Base-by-base conservation (phyloP, 2,113 vertebrate genomes). In the Nestor notabilis region DNA sequence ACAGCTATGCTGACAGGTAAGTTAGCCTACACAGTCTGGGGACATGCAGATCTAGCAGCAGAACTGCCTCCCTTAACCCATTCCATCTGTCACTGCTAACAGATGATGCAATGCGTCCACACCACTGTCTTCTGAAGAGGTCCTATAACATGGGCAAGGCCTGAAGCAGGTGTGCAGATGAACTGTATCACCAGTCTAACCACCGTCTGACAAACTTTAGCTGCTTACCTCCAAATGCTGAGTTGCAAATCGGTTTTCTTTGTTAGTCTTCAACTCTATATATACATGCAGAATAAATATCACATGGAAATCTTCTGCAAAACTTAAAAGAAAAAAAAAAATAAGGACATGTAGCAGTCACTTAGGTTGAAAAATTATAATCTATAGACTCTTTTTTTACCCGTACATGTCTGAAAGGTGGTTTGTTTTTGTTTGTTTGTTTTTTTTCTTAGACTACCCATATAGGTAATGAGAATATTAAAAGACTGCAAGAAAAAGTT, bases 101-200 rank as follows among this genome's bases (percentile, higher is more conserved):
- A 46, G 0, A 1, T 37, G 52, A 21, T 5, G 13, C 64, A 37
- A 17, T 1, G 10, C 4, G 2, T 35, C 41, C 50, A n/a, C 37
- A 35, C 2, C 35, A 11, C 8, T 2, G 0, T 13, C 37, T 63
- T 50, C 74, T 63, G 35, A 20, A 75, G n/a, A 70, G 39, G 17
- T 58, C 52, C 74, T 12, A 1, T 3, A 31, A 52, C 10, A 15
- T 0, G 21, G 46, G 12, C n/a, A n/a, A 68, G 37, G 46, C n/a
- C 49, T 66, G 39, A 39, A 43, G 53, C 1, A n/a, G 41, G 14
- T 56, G 44, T 23, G 52, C 58, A 49, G 47, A 28, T 28, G 53
- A 81, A n/a, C 16, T 5, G 41, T 7, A 6, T 12, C 27, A 13
- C 16, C 79, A 44, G 49, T 7, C 12, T 27, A 46, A 90, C 44